Base-by-base conservation (phyloP, 2,797 vertebrate species). In the Pangasius macronema region DNA sequence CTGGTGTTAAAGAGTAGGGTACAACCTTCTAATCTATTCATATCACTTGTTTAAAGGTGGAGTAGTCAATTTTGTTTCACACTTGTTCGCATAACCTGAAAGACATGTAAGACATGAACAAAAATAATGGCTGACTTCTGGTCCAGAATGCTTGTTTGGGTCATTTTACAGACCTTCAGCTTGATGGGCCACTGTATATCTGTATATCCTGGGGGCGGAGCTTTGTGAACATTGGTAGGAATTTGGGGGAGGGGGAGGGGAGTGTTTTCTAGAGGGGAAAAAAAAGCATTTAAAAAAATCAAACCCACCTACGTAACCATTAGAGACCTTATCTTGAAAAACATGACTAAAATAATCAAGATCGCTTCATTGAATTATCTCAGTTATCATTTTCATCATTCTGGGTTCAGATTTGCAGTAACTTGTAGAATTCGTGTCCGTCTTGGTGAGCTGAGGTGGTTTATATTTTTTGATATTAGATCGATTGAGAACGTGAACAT, bases 191-290 rank as follows among this genome's bases (percentile, higher is more conserved):
- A 13, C 24, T 63, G 24, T 63, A 39, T 61, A n/a, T n/a, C n/a
- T n/a, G n/a, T n/a, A 61, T 63, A n/a, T 75, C 72, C 72, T 49
- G 72, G 42, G 72, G 72, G 72, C 20, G 13, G 72, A 75, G 72
- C 72, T 49, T 49, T 11, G 4, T 49, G 42, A 27, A 68, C 65
- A 20, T 68, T 36, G 5, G 65, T 8, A 20, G 30, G 67, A 68
- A 3, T 65, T 65, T 65, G 10, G 27, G 65, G 70, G 22, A 24
- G 9, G 36, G 2, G 10, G 20, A 42, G 42, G 42, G 11, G 3
- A 18, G 55, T 57, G 55, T 27, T 63, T 65, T 9, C 16, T 9
- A 61, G 27, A n/a, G 3, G n/a, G n/a, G n/a, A n/a, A 30, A 14
- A 13, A 27, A 61, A 59, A 59, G 7, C 18, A 24, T 59, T 59